Evolutionary conservation across 2,797 vertebrate genomes (phyloP), one percentile per base, ranked within the genome.

Genomic region (Mormyrus proboscirostris): DNA sequence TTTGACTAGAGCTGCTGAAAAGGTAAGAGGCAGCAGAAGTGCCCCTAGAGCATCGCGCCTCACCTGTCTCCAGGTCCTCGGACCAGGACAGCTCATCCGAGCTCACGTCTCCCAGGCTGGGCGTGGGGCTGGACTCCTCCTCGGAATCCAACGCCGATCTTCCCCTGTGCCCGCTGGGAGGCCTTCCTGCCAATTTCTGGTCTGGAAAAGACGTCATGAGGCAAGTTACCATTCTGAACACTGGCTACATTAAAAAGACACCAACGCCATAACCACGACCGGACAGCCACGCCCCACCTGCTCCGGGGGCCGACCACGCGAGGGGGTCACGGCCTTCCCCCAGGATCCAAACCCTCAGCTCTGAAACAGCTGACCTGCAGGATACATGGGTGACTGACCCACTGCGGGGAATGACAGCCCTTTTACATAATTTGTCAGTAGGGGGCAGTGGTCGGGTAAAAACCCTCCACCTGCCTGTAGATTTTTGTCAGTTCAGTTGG

Each of bases 81-180:
- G 95, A 90, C 92, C 94, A 96, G 5, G 96, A 96, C 51, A 96
- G 93, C 69, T 97, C 95, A 3, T 97, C 96, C 3, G 95, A 90
- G 1, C 96, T 97, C 92, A 97, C 93, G 90, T 95, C 95, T 14
- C 93, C 95, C 87, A 97, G 94, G 89, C 95, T 97, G 2, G 93
- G 94, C 2, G 94, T 96, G 29, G 91, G 94, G 90, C 96, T 97
- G 49, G 96, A 95, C 79, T 96, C 96, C 14, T 92, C 92, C 25
- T 94, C 95, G 0, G 95, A 95, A 91, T 96, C 94, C 0, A 94
- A 95, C 87, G 93, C 93, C 1, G 86, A 90, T 89, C 88, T 90
- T 29, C 91, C 62, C 44, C 90, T 90, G 19, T 92, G 89, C 14
- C 7, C 90, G 88, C 89, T 89, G 86, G 90, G 50, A 6, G 57